Evolutionary conservation across 2,888 invertebrate species (phyloP), one percentile per base, ranked within the genome.

Genomic region (Carterocephalus palaemon): DNA sequence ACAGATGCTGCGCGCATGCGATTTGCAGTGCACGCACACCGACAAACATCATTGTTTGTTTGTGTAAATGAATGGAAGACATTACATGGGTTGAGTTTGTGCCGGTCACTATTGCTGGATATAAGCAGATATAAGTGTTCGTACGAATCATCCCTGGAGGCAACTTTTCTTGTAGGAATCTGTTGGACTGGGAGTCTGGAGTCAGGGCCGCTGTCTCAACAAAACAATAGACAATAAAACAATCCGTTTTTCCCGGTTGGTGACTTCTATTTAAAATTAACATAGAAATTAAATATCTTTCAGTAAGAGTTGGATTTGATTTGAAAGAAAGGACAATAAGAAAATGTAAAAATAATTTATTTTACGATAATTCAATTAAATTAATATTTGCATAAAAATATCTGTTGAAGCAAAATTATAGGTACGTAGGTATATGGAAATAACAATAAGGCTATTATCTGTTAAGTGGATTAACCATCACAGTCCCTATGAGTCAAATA

Each of bases 1-100:
- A 77, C 79, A 83, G 85, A 85, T 83, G 86, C 82, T 82, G 82
- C 68, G 81, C 85, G 85, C 85, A 85, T 85, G 85, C 85, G 85
- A 63, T 68, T 67, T 67, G 48, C 37, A 47, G 37, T 49, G 41
- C 61, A 58, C 71, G 60, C 72, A 63, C 64, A 60, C 32, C 26
- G 8, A 23, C 6, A 42, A n/a, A 7, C n/a, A 24, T 37, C 13
- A 46, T 52, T 56, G 48, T 57, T 52, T 50, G 53, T 50, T 57
- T 59, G 60, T 64, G 57, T 46, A 63, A 64, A 59, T 65, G 56
- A 57, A 52, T 56, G 49, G 49, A 51, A 51, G 54, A 62, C 58
- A 65, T 53, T 62, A 62, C 74, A 79, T 78, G 80, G 78, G 79
- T 79, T 69, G 68, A 75, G 63, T 62, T 63, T 60, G 59, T 64